These are phyloP conservation scores for Tubulanus polymorphus DNA, from an alignment of 2,888 invertebrate species.

Conservation along the genomic window DNA sequence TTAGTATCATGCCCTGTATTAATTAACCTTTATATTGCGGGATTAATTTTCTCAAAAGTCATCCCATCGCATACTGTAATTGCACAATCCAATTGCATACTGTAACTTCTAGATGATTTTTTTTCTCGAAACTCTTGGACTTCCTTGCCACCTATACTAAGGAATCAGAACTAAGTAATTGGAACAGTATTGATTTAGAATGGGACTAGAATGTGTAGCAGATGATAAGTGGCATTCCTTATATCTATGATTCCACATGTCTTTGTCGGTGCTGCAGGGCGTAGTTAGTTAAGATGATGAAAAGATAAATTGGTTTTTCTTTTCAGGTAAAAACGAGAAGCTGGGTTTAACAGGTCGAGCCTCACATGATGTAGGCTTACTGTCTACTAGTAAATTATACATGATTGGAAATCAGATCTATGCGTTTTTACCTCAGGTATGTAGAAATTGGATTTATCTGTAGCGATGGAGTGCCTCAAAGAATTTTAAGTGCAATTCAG, in stretches of 20 bases:
- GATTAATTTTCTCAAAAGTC: too few relatives aligned
- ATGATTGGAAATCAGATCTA: constrained; percentile 86
- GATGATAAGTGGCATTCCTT: too few relatives aligned
- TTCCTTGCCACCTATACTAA: background rate
- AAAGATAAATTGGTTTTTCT: constrained; percentile 5
- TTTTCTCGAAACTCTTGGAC: background rate
- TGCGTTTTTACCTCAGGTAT: constrained; percentile 98
- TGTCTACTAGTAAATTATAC: constrained; percentile 97
- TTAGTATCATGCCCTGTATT: too few relatives aligned
- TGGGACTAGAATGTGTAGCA: too few relatives aligned
- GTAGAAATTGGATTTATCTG: constrained; percentile 15
- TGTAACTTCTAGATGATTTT: background rate
- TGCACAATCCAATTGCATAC: too few relatives aligned
- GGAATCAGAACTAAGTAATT: too few relatives aligned
- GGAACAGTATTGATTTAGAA: too few relatives aligned
- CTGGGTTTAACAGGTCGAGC: constrained; percentile 91
- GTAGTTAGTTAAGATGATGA: constrained; percentile 1
- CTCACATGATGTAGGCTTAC: constrained; percentile 91
- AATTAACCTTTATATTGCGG: too few relatives aligned
- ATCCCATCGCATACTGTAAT: too few relatives aligned
- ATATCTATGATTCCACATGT: too few relatives aligned
- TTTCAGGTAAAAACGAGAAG: constrained; percentile 84
- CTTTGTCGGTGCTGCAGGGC: too few relatives aligned
- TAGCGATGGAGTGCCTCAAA: background rate
- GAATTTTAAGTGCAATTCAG: too few relatives aligned